Base-by-base conservation (phyloP, 2,888 invertebrate genomes). In the Slavum lentiscoides region DNA sequence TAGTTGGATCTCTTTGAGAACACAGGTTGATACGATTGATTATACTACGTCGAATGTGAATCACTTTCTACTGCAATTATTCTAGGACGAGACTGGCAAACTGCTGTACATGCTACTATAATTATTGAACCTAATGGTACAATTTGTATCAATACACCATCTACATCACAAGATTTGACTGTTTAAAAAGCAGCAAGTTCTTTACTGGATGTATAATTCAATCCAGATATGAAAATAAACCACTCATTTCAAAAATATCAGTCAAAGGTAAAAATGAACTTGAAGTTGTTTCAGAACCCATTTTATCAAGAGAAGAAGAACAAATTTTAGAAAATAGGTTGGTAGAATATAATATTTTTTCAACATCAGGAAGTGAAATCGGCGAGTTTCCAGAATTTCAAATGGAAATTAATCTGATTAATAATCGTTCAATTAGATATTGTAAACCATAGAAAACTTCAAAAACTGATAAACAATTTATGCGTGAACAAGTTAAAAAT, bases 141-240 rank as follows among this genome's bases (percentile, higher is more conserved):
- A 59, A 39, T 59, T n/a, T 72, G 59, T 15, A 72, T 72, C 21
- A 72, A 1, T 11, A 72, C 72, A 11, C 72, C 72, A 15, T 17
- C 59, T 39, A 8, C 37, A 15, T 7, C 39, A 13, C 72, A 72
- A 59, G 59, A 72, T 72, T 72, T 21, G 59, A 39, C 8, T 72
- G 72, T 72, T 1, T 72, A 15, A 72, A 72, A 39, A 19, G 58
- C 9, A 69, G 21, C 4, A n/a, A 8, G 7, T 30, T 30, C 2
- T 55, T 69, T 69, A 19, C 55, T 55, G 55, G 55, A 9, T 69
- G 55, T 55, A 11, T 55, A 11, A 11, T 69, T 0, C 17, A 55
- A 5, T 55, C 58, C 11, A 30, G 37, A 58, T 70, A 6, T 37
- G 30, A 64, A 15, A 30, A 19, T 19, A 64, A n/a, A 64, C 39